phyloP scores from a whole-genome alignment of 2,888 invertebrate genomes.

The Caenorhabditis afra region DNA sequence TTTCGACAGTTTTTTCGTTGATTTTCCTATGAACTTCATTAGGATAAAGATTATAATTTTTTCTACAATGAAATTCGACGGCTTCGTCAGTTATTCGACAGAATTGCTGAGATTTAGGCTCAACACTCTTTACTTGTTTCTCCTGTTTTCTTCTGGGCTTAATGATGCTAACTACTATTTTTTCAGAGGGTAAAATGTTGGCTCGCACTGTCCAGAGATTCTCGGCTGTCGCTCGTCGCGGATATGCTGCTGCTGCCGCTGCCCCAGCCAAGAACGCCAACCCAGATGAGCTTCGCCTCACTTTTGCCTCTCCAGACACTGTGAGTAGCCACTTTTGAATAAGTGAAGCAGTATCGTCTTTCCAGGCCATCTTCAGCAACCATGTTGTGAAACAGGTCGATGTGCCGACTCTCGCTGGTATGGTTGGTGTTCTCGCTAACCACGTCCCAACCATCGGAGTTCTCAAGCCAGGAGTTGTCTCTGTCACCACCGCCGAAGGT shows the following conservation, averaged over 20 bases:
- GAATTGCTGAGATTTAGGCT: no score
- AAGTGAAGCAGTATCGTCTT: not conserved
- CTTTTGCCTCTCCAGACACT: constrained; percentile 76
- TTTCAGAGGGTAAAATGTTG: constrained; percentile 66
- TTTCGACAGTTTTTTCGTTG: constrained; percentile 3
- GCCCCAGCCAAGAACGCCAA: constrained; percentile 64
- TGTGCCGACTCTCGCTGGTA: constrained; percentile 79
- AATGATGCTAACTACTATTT: not conserved
- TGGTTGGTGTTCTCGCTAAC: constrained; percentile 78
- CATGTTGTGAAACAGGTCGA: constrained; percentile 79
- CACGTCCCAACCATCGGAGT: constrained; percentile 80
- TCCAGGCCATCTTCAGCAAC: constrained; percentile 76
- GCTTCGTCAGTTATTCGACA: no score
- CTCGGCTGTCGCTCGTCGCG: constrained; percentile 61
- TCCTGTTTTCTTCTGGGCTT: not conserved
- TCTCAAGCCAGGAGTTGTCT: constrained; percentile 79
- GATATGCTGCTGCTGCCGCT: constrained; percentile 72
- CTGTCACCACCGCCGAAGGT: constrained; percentile 76
- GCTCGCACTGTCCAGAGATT: constrained; percentile 68
- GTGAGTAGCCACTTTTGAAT: constrained; percentile 36
- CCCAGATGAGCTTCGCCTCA: constrained; percentile 74
- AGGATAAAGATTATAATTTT: no score
- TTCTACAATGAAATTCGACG: no score
- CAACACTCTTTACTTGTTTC: no score
- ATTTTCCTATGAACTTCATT: not conserved